Conservation (phyloP, 2,797 vertebrate genomes). For the Girardinus metallicus region DNA sequence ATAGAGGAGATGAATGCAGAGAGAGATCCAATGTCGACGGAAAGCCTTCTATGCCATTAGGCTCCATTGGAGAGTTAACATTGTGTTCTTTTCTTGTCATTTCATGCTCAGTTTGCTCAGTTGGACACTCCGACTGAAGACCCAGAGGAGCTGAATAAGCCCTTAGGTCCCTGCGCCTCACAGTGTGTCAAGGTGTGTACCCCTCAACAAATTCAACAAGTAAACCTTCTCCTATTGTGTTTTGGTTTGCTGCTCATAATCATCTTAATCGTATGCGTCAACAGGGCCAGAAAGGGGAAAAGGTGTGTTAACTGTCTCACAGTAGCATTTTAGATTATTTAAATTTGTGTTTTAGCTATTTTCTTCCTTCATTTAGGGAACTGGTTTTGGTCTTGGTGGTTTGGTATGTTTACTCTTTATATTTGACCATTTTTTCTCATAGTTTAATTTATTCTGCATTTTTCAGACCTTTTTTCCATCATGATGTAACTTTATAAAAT, state of each 20-base stretch:
- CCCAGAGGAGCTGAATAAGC: conserved; percentile 71
- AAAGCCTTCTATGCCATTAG: neutral
- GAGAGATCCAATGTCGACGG: neutral
- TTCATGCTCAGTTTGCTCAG: conserved; percentile 67
- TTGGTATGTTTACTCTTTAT: conserved; percentile 74
- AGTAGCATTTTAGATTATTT: neutral
- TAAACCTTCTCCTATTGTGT: neutral
- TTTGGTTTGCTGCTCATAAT: conserved; percentile 17
- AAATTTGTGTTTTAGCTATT: neutral
- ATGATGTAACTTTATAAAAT: neutral
- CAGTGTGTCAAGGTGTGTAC: conserved; percentile 80
- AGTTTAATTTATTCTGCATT: neutral
- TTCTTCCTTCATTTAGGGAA: conserved; percentile 70
- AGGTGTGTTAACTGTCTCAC: conserved; percentile 65
- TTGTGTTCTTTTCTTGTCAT: conserved; percentile 3
- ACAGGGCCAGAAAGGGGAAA: conserved; percentile 87
- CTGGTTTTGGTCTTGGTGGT: conserved; percentile 77
- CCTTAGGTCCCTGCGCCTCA: conserved; percentile 78
- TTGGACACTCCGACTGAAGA: conserved; percentile 78
- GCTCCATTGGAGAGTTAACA: neutral
- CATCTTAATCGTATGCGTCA: conserved; percentile 35
- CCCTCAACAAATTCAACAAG: neutral
- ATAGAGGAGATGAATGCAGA: conserved; percentile 1
- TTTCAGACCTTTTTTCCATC: neutral
- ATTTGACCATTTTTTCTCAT: neutral